These are phyloP conservation scores for Caenorhabditis briggsae DNA, from an alignment of 1,140 invertebrate species.

Conservation along the genomic window DNA sequence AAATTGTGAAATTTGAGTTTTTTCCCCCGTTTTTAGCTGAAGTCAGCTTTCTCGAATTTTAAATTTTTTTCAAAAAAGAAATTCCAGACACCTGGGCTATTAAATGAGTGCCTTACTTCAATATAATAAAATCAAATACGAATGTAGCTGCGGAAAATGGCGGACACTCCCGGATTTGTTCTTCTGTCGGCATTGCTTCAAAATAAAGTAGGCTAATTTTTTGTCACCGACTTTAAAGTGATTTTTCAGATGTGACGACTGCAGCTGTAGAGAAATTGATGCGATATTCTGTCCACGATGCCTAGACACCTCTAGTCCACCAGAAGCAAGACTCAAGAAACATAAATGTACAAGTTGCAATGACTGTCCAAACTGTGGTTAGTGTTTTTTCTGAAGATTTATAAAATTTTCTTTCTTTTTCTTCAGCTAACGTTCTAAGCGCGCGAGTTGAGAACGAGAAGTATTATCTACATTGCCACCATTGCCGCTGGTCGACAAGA, in stretches of 20 bases:
- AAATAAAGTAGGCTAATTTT: not conserved
- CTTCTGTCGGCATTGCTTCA: constrained; percentile 29
- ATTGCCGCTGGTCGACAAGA: constrained; percentile 22
- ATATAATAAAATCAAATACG: constrained; percentile 41
- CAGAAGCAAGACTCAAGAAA: constrained; percentile 40
- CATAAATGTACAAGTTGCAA: constrained; percentile 33
- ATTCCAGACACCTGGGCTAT: not conserved
- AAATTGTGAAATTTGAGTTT: too few relatives aligned
- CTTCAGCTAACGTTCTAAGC: constrained; percentile 38
- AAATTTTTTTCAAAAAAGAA: not conserved
- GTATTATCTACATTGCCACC: not conserved
- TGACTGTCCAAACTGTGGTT: constrained; percentile 39
- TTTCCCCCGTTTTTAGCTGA: too few relatives aligned
- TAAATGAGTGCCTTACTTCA: constrained; percentile 4
- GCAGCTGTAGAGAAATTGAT: constrained; percentile 27
- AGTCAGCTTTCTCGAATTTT: too few relatives aligned
- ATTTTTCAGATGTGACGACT: constrained; percentile 28
- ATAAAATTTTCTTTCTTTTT: too few relatives aligned
- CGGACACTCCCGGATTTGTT: constrained; percentile 6
- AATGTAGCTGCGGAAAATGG: constrained; percentile 42
- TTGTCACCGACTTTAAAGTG: too few relatives aligned
- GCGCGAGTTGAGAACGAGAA: constrained; percentile 17
- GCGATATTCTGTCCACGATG: constrained; percentile 39
- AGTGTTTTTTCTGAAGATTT: not conserved
- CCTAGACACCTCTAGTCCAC: constrained; percentile 2